Percentiles rank a stretch among this genome's conserved stretches.
Evolutionary conservation across 2,797 vertebrate species (phyloP).

Genomic region (Premnoplex brunnescens): DNA sequence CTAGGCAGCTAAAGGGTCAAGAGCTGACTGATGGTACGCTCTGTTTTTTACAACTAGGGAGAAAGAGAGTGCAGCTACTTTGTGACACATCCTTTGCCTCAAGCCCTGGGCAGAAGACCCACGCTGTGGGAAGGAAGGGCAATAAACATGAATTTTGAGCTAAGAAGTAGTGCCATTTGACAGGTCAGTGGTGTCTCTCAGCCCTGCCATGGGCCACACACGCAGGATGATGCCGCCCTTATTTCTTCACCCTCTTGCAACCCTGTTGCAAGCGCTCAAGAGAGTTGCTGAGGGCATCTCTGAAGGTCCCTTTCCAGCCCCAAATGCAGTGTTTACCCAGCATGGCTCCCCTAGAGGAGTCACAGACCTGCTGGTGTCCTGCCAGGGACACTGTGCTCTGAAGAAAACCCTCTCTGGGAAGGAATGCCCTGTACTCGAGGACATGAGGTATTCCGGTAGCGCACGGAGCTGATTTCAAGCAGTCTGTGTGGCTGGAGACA

Average conservation of each 20-base stretch:
- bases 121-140: not conserved
- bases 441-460: not conserved
- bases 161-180: not conserved
- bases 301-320: not conserved
- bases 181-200: not conserved
- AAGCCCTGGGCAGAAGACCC: not conserved
- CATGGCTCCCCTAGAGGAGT: not conserved
- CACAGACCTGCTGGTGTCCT: not conserved
- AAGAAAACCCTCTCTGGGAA: constrained; percentile 19
- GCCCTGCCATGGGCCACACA: not conserved
- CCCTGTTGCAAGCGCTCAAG: not conserved
- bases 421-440: not conserved
- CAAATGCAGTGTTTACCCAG: not conserved
- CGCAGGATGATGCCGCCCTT: not conserved
- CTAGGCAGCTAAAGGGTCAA: not conserved
- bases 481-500: not conserved
- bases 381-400: not conserved
- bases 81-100: not conserved
- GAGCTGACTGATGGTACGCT: not conserved
- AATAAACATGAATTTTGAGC: not conserved
- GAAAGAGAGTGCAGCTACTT: not conserved
- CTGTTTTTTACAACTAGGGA: not conserved
- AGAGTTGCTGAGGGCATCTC: not conserved
- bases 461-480: not conserved
- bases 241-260: not conserved